Evolutionary conservation across 1,140 invertebrate genomes (phyloP), one percentile per base, ranked within the genome.

Genomic region (Pseudoatta argentina): DNA sequence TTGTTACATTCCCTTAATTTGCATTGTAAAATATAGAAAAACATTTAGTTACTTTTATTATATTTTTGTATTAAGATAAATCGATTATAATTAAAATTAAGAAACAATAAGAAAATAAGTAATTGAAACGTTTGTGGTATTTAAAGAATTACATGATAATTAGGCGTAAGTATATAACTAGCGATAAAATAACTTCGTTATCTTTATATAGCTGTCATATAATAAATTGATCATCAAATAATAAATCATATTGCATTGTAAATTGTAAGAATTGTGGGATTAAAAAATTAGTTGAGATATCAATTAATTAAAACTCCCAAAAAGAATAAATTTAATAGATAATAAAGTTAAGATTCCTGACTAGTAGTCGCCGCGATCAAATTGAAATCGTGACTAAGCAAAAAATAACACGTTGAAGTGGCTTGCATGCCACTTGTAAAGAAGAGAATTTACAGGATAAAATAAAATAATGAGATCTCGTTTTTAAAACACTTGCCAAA

Each of bases 121-220:
- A 3, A 16, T 75, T 0, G 1, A 75, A 75, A 75, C 14, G 1
- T 51, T 10, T 24, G 2, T n/a, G 0, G 6, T 2, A 59, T n/a
- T 77, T 63, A n/a, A 16, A 48, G 3, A 76, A 61, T 77, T 44
- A 63, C 57, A 8, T 39, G 34, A 63, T 18, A 53, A 73, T 55
- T 73, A 73, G 34, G 7, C 1, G 8, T 39, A 39, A 39, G 34
- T 72, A 51, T 72, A 53, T 30, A 77, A 44, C 6, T 34, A 75
- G 1, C 1, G 12, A 63, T 18, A 63, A 44, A 53, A 73, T 14
- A 30, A 16, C 12, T 77, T 39, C n/a, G 3, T 16, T 76, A 76
- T 73, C 48, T 73, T 18, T 73, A 14, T 21, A 57, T 34, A 10
- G 12, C 57, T 57, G 12, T 2, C 34, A 76, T 24, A 21, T 21